Percentiles rank a stretch among this genome's conserved stretches.
Conservation (phyloP, 2,113 vertebrate species). For the Python bivittatus region DNA sequence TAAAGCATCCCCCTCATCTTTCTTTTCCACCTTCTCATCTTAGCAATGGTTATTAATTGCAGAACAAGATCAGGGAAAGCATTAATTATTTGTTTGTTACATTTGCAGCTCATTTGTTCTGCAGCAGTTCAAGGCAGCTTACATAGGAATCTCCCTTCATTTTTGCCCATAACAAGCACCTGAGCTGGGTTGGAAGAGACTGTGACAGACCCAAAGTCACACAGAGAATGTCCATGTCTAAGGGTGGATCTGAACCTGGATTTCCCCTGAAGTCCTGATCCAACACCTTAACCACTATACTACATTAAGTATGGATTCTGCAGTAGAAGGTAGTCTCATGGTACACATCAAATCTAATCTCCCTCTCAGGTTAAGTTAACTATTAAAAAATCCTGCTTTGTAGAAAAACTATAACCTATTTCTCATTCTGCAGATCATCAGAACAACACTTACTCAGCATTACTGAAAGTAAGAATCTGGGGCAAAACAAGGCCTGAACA, state of each 20-base stretch:
- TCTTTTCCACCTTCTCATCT: not conserved
- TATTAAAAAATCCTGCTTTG: not conserved
- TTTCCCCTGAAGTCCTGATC: too few species aligned
- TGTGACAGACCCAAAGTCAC: too few species aligned
- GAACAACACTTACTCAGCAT: not conserved
- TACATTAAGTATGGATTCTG: not conserved
- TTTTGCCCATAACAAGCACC: too few species aligned
- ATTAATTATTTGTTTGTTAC: too few species aligned
- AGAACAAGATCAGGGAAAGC: not conserved
- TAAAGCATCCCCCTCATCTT: too few species aligned
- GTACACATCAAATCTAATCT: not conserved
- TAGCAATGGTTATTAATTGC: constrained; percentile 11
- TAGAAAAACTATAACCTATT: not conserved
- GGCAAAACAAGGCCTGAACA: not conserved
- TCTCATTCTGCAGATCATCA: not conserved
- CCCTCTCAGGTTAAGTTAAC: constrained; percentile 3
- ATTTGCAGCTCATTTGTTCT: too few species aligned
- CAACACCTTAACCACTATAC: too few species aligned
- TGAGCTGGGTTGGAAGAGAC: too few species aligned
- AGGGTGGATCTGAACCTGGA: too few species aligned
- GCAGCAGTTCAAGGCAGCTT: too few species aligned
- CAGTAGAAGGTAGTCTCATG: not conserved
- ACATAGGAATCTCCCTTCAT: too few species aligned
- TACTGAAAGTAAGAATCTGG: not conserved
- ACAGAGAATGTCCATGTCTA: too few species aligned